Percentiles rank a stretch among this genome's conserved stretches.
phyloP scores from a whole-genome alignment of 1,140 invertebrate species.

The Paraescarpia echinospica region DNA sequence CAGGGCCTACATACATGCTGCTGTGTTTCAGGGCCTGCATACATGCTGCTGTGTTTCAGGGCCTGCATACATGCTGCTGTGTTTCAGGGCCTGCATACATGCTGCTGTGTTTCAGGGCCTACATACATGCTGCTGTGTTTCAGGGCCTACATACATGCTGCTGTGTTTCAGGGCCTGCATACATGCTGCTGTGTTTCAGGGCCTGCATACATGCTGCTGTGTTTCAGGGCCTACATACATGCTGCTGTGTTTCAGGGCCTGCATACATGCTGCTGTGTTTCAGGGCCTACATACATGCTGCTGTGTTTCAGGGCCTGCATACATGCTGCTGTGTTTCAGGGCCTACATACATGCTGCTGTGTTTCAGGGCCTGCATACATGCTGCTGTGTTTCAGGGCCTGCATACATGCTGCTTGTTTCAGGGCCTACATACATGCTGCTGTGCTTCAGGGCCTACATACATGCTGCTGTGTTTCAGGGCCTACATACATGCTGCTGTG shows the following conservation, averaged over 20 bases:
- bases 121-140: too few relatives aligned
- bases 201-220: slow-evolving; percentile 42
- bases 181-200: slow-evolving; percentile 41
- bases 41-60: neutral
- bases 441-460: neutral
- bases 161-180: slow-evolving; percentile 45
- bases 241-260: slow-evolving; percentile 37
- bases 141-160: too few relatives aligned
- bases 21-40: neutral
- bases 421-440: neutral
- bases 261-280: neutral
- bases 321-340: too few relatives aligned
- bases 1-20: neutral
- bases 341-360: too few relatives aligned
- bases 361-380: too few relatives aligned
- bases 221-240: slow-evolving; percentile 51
- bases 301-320: slow-evolving; percentile 54
- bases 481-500: too few relatives aligned
- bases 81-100: neutral
- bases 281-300: neutral
- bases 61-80: neutral
- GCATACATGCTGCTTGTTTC: neutral
- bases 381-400: too few relatives aligned
- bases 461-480: neutral
- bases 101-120: too few relatives aligned